phyloP scores from a whole-genome alignment of 2,113 vertebrate species.

The Esox niger region DNA sequence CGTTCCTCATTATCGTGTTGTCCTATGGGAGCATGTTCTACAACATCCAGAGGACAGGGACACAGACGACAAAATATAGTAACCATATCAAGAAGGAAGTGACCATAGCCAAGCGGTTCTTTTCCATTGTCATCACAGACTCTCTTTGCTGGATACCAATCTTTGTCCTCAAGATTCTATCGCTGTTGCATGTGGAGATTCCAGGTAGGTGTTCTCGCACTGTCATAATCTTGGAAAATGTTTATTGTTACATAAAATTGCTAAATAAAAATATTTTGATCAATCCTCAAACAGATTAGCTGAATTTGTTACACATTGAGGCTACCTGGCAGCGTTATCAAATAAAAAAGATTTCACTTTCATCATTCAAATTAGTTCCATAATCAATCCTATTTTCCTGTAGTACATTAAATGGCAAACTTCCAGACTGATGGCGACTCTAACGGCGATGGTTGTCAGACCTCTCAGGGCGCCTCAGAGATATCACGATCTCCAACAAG shows the following conservation, averaged over 20 bases:
- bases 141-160: slow-evolving; percentile 97
- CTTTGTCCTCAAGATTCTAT: slow-evolving; percentile 94
- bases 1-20: slow-evolving; percentile 93
- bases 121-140: slow-evolving; percentile 96
- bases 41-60: slow-evolving; percentile 87
- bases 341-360: neutral
- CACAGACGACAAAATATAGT: slow-evolving; percentile 86
- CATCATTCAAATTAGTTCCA: neutral
- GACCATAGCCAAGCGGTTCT: slow-evolving; percentile 92
- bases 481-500: no score
- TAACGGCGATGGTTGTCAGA: no score
- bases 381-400: neutral
- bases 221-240: neutral
- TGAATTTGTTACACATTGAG: no score
- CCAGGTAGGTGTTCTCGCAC: slow-evolving; percentile 75
- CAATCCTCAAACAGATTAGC: no score
- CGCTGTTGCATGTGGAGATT: slow-evolving; percentile 92
- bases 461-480: no score
- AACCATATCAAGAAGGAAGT: slow-evolving; percentile 94
- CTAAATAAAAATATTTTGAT: no score
- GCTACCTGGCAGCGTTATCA: no score
- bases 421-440: no score
- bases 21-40: slow-evolving; percentile 98
- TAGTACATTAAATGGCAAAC: neutral
- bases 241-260: no score